Percentiles rank a stretch among this genome's conserved stretches.
Conservation (phyloP, 2,888 invertebrate species). For the Nycteola revayana region DNA sequence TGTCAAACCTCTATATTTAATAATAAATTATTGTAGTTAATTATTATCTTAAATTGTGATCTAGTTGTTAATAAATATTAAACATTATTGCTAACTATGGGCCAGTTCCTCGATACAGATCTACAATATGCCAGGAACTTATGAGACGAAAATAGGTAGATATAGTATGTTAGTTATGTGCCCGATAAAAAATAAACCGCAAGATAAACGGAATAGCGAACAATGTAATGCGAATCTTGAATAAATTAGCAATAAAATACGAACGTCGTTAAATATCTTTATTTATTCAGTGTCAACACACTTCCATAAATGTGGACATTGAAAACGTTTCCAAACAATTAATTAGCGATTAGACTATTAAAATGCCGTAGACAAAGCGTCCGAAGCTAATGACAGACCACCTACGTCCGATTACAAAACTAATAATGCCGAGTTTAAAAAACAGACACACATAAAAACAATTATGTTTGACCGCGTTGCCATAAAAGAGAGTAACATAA, state of each 20-base stretch:
- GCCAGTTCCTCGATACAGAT: constrained; percentile 20
- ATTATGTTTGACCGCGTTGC: constrained; percentile 78
- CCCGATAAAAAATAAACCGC: constrained; percentile 13
- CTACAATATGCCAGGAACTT: constrained; percentile 22
- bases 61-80: constrained; percentile 18
- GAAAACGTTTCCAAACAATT: constrained; percentile 37
- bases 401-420: constrained; percentile 62
- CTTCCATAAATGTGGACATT: constrained; percentile 30
- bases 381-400: constrained; percentile 65
- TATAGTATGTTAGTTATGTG: constrained; percentile 14
- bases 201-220: constrained; percentile 10
- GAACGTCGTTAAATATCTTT: constrained; percentile 23
- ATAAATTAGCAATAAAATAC: constrained; percentile 32
- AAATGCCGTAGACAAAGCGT: constrained; percentile 57
- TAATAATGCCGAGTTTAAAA: constrained; percentile 56
- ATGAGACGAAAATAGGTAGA: not conserved
- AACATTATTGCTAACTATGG: constrained; percentile 14
- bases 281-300: constrained; percentile 34
- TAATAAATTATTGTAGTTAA: not conserved
- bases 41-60: constrained; percentile 15
- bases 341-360: constrained; percentile 54
- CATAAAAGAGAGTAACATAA: constrained; percentile 76
- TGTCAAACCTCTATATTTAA: constrained; percentile 10
- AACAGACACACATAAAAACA: constrained; percentile 78
- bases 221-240: constrained; percentile 19